Conservation (phyloP, 2,113 vertebrate species). For the Todiramphus saurophagus region DNA sequence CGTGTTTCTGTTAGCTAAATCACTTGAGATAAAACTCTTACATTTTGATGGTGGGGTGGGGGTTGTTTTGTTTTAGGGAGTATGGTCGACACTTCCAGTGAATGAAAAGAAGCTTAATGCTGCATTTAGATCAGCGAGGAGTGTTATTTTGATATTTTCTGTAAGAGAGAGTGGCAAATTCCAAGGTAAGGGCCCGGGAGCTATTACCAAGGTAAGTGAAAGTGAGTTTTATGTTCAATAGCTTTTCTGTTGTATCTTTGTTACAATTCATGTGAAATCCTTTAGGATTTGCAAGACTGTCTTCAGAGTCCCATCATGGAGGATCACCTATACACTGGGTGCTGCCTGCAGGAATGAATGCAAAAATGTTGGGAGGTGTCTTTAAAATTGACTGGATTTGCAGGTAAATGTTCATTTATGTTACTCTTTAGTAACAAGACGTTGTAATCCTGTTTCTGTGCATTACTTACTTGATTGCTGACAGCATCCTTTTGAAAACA, state of each 20-base stretch:
- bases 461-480: background rate
- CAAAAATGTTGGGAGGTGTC: conserved; percentile 97
- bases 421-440: background rate
- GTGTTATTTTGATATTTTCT: conserved; percentile 94
- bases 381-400: conserved; percentile 99
- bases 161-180: conserved; percentile 99
- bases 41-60: background rate
- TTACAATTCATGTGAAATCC: conserved; percentile 17
- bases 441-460: background rate
- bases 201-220: background rate
- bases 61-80: conserved; percentile 79
- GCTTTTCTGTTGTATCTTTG: background rate
- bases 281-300: conserved; percentile 91
- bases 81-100: conserved; percentile 98
- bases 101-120: conserved; percentile 98
- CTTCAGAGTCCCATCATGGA: conserved; percentile 95
- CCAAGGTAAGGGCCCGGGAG: conserved; percentile 84
- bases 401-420: conserved; percentile 77
- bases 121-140: conserved; percentile 90
- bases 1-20: background rate
- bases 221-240: background rate
- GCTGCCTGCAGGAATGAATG: conserved; percentile 97
- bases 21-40: background rate
- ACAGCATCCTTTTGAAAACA: background rate
- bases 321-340: conserved; percentile 99